These are phyloP conservation scores for Lacerta viridis DNA, from an alignment of 2,797 vertebrate genomes.

Conservation along the genomic window DNA sequence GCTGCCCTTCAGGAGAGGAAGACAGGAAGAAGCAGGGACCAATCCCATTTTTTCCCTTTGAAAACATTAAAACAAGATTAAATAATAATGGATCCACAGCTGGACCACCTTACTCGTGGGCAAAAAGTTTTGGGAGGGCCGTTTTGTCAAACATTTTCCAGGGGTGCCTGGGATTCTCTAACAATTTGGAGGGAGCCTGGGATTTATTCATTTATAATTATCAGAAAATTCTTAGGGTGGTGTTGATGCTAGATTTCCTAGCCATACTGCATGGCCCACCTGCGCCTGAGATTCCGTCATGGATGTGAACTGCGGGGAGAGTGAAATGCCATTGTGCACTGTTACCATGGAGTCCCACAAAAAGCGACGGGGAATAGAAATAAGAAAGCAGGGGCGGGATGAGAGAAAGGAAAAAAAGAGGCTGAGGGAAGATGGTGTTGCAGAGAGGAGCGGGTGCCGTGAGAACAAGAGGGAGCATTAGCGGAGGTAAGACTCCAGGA, in stretches of 20 bases:
- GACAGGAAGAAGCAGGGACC: too few relatives aligned
- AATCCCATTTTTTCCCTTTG: too few relatives aligned
- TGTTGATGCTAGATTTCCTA: not conserved
- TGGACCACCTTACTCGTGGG: too few relatives aligned
- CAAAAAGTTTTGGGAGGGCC: too few relatives aligned
- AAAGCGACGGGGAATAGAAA: not conserved
- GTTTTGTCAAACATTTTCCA: too few relatives aligned
- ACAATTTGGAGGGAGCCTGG: too few relatives aligned
- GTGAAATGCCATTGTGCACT: not conserved
- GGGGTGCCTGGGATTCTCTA: too few relatives aligned
- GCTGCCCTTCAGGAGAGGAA: not conserved
- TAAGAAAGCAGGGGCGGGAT: not conserved
- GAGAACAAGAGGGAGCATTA: not conserved
- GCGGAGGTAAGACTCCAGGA: too few relatives aligned
- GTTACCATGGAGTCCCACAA: not conserved
- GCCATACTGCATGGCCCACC: not conserved
- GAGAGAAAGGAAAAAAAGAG: not conserved
- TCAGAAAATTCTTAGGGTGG: too few relatives aligned
- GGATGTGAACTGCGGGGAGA: not conserved
- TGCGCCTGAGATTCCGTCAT: not conserved
- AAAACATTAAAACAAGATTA: too few relatives aligned
- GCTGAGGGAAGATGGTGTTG: not conserved
- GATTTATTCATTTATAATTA: too few relatives aligned
- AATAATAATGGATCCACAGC: too few relatives aligned
- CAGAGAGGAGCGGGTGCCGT: not conserved